Percentiles rank a stretch among this genome's conserved stretches.
Conservation (phyloP, 2,113 vertebrate genomes). For the Engystomops pustulosus region DNA sequence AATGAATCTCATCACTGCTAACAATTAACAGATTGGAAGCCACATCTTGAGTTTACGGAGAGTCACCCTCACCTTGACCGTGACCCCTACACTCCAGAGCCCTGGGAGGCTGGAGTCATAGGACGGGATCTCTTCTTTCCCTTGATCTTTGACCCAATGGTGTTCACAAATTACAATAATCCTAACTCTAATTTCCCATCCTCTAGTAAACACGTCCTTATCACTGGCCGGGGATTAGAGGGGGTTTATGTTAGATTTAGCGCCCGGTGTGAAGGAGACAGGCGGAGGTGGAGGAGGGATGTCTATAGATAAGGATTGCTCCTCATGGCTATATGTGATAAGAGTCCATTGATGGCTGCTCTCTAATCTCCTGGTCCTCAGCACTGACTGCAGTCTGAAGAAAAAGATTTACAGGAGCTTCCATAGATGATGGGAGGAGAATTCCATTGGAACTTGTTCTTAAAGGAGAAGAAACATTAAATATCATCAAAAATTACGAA, state of each 20-base stretch:
- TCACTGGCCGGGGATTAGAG: slow-evolving; percentile 39
- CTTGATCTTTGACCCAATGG: slow-evolving; percentile 23
- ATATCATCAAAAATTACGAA: neutral
- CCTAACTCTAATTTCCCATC: slow-evolving; percentile 51
- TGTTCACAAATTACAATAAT: slow-evolving; percentile 52
- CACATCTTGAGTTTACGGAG: slow-evolving; percentile 22
- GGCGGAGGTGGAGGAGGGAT: slow-evolving; percentile 41
- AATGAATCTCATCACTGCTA: slow-evolving; percentile 12
- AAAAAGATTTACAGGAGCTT: neutral
- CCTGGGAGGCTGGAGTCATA: neutral
- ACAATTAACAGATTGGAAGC: slow-evolving; percentile 42
- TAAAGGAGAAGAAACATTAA: neutral
- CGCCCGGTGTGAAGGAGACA: slow-evolving; percentile 41
- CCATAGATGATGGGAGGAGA: neutral
- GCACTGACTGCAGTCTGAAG: neutral
- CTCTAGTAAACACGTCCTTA: slow-evolving; percentile 57
- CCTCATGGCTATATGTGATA: slow-evolving; percentile 40
- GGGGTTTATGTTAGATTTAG: slow-evolving; percentile 52
- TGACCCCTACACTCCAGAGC: neutral
- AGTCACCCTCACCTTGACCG: slow-evolving; percentile 40
- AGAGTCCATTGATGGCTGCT: slow-evolving; percentile 33
- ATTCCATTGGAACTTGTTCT: neutral
- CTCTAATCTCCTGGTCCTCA: slow-evolving; percentile 17
- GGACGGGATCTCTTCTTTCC: neutral
- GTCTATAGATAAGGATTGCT: slow-evolving; percentile 54